Evolutionary conservation across 2,113 vertebrate genomes (phyloP), one percentile per base, ranked within the genome.

Genomic region (Hemichromis elongatus): DNA sequence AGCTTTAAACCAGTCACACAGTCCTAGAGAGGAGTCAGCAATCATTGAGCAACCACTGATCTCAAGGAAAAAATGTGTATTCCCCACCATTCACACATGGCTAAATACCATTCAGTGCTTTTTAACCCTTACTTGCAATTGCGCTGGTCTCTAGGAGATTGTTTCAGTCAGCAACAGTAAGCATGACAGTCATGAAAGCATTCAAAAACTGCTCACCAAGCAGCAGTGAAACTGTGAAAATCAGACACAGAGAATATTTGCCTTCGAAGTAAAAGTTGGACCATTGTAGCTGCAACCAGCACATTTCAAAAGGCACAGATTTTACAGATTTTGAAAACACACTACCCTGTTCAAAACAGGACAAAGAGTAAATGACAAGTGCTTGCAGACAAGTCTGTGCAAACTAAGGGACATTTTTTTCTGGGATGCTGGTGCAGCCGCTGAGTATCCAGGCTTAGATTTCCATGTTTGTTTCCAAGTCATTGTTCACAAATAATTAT

Each of bases 111-210:
- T 24, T 0, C 66, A 10, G 3, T 70, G 13, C 18, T 37, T 63
- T 35, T 63, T 63, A 63, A 18, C 21, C 8, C 0, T 63, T 21
- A 13, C 33, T 37, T 0, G 59, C 10, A 63, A 7, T 63, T 63
- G 33, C 0, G 2, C 33, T 3, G 19, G 59, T 63, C 33, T 63
- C 33, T n/a, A 0, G 33, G 13, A 37, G 33, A 66, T 13, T 47
- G 21, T 9, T 45, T 9, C 21, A 45, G 13, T 45, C 66, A 70
- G 37, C 40, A 42, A 9, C 16, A 40, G 66, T 70, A 26, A 45
- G 66, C 21, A 45, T 2, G 37, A 16, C 11, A 8, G 37, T 42
- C 4, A 24, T 24, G 37, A 0, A 40, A 70, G n/a, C 13, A 26
- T 24, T 68, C 63, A 42, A 24, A 42, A 68, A 42, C 63, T n/a